Evolutionary conservation across 2,888 invertebrate species (phyloP), one percentile per base, ranked within the genome.

Genomic region (Andrena flavipes): DNA sequence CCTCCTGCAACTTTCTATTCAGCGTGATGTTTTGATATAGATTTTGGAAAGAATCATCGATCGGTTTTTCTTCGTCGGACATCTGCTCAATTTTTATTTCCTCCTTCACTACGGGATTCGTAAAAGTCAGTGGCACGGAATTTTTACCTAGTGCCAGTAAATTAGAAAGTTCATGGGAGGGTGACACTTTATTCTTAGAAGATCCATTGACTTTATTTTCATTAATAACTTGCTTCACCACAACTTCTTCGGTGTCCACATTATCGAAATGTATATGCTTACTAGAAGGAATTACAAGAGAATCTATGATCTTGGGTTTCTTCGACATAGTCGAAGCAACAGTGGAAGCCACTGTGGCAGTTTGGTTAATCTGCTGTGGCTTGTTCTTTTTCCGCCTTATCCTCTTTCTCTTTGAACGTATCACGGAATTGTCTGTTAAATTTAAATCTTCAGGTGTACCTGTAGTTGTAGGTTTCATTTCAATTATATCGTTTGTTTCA

Each of bases 261-360:
- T 67, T 76, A 75, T 90, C 82, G 64, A 92, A 92, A 26, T 92
- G 80, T 72, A 92, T 92, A 69, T 92, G 92, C 72, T 91, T 92
- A n/a, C 87, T 87, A 49, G 87, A 67, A 16, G 91, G 54, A 60
- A 92, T 63, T 8, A 78, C 23, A 33, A 81, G 35, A 8, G 89
- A 86, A 76, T 90, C 75, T 67, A 91, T 83, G 29, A 92, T 86
- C 49, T 85, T 90, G n/a, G 91, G 90, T 64, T 92, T 92, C 20
- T 87, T 89, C 0, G 67, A 23, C 60, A 82, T 73, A 2, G 3
- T 76, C 23, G 8, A 5, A 42, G 1, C 42, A 5, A 4, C 42
- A 5, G 13, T 42, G 16, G 42, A 42, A 42, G 76, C 49, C 1
- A 35, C 48, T 8, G 48, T 26, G 10, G 80, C 13, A 8, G 30